phyloP scores from a whole-genome alignment of 1,140 invertebrate species.

The Brachionus manjavacas region DNA sequence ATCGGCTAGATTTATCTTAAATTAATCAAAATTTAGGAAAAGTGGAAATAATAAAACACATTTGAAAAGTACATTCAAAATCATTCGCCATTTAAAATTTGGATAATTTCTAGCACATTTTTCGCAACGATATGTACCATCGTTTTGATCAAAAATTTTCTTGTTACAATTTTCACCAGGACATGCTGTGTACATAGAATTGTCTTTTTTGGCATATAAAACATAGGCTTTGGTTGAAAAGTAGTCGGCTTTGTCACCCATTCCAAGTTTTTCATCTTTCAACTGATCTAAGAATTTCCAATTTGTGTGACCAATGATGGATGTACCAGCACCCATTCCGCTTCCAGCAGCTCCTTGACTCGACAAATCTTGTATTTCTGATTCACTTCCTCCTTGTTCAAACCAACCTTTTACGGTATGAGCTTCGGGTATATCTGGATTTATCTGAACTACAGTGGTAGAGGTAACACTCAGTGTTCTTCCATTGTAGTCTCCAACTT shows the following conservation, averaged over 20 bases:
- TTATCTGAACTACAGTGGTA: conserved; percentile 62
- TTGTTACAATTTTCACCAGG: conserved; percentile 81
- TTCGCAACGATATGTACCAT: conserved; percentile 84
- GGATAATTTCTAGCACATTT: conserved; percentile 80
- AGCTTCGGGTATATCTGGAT: conserved; percentile 82
- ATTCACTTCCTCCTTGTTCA: conserved; percentile 66
- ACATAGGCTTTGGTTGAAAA: conserved; percentile 69
- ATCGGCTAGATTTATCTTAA: conserved; percentile 73
- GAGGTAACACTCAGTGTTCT: conserved; percentile 52
- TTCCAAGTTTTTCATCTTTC: conserved; percentile 60
- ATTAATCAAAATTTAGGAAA: conserved; percentile 40
- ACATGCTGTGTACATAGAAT: conserved; percentile 73
- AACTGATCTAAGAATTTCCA: conserved; percentile 71
- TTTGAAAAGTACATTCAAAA: conserved; percentile 67
- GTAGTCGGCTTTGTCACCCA: conserved; percentile 70
- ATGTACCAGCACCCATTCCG: conserved; percentile 38
- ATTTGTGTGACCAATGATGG: conserved; percentile 48
- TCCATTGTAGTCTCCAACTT: conserved; percentile 66
- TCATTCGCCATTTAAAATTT: conserved; percentile 77
- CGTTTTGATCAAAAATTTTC: conserved; percentile 79
- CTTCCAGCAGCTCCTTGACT: conserved; percentile 40
- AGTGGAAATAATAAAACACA: background rate
- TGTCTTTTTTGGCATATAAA: conserved; percentile 69
- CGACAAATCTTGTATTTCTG: conserved; percentile 46
- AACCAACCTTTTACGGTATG: conserved; percentile 83